Base-by-base conservation (phyloP, 2,888 invertebrate species). In the Eurois occulta region DNA sequence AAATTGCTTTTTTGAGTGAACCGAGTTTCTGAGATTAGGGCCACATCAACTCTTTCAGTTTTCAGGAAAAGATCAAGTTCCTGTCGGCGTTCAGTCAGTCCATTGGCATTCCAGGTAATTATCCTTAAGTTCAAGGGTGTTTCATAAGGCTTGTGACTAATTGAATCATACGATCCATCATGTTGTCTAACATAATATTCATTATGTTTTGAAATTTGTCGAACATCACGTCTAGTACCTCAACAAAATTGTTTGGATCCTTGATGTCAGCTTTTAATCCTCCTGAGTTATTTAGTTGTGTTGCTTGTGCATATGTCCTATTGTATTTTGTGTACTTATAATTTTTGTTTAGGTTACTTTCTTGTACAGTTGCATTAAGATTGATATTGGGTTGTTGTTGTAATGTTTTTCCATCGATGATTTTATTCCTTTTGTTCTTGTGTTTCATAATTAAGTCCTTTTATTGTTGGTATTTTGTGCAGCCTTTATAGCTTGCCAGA, bases 61-160 rank as follows among this genome's bases (percentile, higher is more conserved):
- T 64, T 72, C 24, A 62, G 7, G 18, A 72, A 72, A 5, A 64
- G 13, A n/a, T 72, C 72, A 46, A 64, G 72, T 48, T 72, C 72
- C 41, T 48, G 32, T 18, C 48, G n/a, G 7, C 72, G 32, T 64
- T 64, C 58, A 2, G 70, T 58, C 18, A 70, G 41, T 11, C 70
- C 70, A 11, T 70, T 70, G 28, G 70, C 70, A 41, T 70, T 70
- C 70, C 70, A 70, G 28, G 58, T 70, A 8, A 58, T 41, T n/a
- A 70, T 43, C 6, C 70, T 28, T 10, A 58, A 10, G 32, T 58
- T 70, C 28, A 58, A 43, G 41, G 28, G 28, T 21, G 41, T 8
- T 55, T 58, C 11, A 28, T 21, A n/a, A 70, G 58, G 18, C 28
- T n/a, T 58, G 41, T 41, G 41, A 58, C 21, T 41, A 58, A 24